Evolutionary conservation across 1,140 invertebrate genomes (phyloP).

Genomic region (Papilio helenus): DNA sequence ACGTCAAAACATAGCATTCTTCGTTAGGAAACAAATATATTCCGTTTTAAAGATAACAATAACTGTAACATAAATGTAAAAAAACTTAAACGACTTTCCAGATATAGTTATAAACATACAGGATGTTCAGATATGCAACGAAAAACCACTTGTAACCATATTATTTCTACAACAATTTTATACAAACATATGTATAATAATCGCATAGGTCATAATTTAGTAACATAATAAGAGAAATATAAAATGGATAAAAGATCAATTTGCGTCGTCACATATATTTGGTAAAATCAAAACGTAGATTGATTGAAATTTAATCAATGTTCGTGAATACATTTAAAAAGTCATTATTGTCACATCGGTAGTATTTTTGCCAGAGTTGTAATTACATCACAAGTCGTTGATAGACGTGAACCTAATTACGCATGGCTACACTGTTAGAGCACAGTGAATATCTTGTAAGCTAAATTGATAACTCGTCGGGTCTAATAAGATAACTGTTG

Average conservation of each 20-base stretch:
- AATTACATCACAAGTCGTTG: constrained; percentile 7
- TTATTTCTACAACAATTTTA: background rate
- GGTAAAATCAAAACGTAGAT: background rate
- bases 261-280: background rate
- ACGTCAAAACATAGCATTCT: too few species aligned
- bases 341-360: background rate
- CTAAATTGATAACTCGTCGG: background rate
- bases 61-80: too few species aligned
- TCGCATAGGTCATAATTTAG: too few species aligned
- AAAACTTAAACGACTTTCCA: background rate
- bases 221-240: too few species aligned
- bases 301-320: constrained; percentile 15
- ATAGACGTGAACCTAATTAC: constrained; percentile 3
- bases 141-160: background rate
- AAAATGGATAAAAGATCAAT: too few species aligned
- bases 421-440: background rate
- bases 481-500: background rate
- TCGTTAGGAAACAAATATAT: too few species aligned
- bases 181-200: background rate
- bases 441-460: constrained; percentile 4
- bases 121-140: background rate
- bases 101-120: background rate
- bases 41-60: too few species aligned
- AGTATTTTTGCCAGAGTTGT: background rate
- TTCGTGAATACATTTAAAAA: background rate